Evolutionary conservation across 2,888 invertebrate genomes (phyloP), one percentile per base, ranked within the genome.

Genomic region (Plebejus melissa): DNA sequence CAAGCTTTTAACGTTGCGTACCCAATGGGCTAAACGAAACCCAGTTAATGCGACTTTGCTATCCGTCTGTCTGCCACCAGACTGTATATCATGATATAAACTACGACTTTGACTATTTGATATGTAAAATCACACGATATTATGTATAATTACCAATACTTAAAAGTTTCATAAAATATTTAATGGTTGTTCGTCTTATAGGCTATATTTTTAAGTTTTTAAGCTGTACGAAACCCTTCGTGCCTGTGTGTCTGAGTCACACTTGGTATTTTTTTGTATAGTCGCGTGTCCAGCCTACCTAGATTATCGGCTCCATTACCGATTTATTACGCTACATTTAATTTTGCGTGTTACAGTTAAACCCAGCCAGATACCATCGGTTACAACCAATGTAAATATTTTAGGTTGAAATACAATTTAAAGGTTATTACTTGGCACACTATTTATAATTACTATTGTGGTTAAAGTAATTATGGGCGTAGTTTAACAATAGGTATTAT

Each of bases 231-330:
- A 4, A 54, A 54, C 54, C 54, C 4, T 16, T 16, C 54, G 1
- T 54, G 54, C 4, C 0, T 16, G 54, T 1, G 54, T 1, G 54
- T 54, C 16, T 16, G 16, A 54, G 54, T 54, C 16, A 54, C 54
- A 54, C 54, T 54, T 32, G 32, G 32, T 32, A 32, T 32, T 32
- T 32, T 32, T 71, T 46, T 72, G 74, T 78, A 79, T 82, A 78
- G 76, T 82, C 77, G 82, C 82, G 82, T 83, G 82, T 60, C 28
- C 60, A 60, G 60, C 9, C 28, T 54, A 54, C 69, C 75, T 75
- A 57, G 69, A 13, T 57, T 75, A 70, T 75, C 69, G 69, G 70
- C 2, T 70, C 57, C 54, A 70, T 75, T 75, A 75, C 75, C 50
- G 69, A 75, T 75, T 75, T 70, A 69, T 69, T 75, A 75, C 69